phyloP scores from a whole-genome alignment of 2,888 invertebrate species.

The Polydesmus complanatus region DNA sequence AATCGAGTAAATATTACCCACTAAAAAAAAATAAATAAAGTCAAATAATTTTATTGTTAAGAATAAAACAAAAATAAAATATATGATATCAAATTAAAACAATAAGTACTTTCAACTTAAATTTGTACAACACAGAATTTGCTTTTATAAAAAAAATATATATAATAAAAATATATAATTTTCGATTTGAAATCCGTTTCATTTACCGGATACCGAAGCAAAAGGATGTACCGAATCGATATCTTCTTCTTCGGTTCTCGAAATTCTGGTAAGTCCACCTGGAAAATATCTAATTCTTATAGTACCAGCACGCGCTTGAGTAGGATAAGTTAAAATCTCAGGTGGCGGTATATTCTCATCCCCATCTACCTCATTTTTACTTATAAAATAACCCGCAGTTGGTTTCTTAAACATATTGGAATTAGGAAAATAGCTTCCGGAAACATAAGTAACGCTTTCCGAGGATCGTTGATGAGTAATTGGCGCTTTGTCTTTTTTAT shows the following conservation, averaged over 20 bases:
- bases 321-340: not conserved
- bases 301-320: not conserved
- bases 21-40: too few species aligned
- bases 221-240: not conserved
- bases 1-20: too few species aligned
- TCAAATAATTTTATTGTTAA: too few species aligned
- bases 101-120: too few species aligned
- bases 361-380: too few species aligned
- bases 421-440: slow-evolving; percentile 6
- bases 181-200: too few species aligned
- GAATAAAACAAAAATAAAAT: too few species aligned
- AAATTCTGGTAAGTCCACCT: too few species aligned
- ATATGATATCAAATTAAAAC: too few species aligned
- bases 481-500: not conserved
- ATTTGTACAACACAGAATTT: too few species aligned
- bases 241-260: not conserved
- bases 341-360: not conserved
- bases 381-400: not conserved
- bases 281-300: not conserved
- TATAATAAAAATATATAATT: too few species aligned
- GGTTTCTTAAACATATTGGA: not conserved
- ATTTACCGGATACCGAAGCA: not conserved
- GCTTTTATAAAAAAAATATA: too few species aligned
- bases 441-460: slow-evolving; percentile 2
- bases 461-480: not conserved